A percentile compares a stretch with the other conserved stretches of the same genome.
Evolutionary conservation across 2,797 vertebrate species (phyloP).

Genomic region (Falco peregrinus): DNA sequence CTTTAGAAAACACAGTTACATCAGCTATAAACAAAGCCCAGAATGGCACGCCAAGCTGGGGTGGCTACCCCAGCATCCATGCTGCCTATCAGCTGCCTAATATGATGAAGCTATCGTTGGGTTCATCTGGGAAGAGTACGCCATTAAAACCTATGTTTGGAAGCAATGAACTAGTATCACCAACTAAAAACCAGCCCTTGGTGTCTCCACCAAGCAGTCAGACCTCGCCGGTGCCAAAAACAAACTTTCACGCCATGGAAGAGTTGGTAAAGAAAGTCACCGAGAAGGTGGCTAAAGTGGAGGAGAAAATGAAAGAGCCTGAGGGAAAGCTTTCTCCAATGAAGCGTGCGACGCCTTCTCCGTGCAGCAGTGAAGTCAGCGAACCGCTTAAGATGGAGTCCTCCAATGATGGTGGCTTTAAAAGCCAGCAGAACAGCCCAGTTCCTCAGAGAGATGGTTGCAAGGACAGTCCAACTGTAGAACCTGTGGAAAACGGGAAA

Average conservation of each 20-base stretch:
- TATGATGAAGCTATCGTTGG: slow-evolving; percentile 96
- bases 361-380: slow-evolving; percentile 89
- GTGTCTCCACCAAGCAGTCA: slow-evolving; percentile 90
- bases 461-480: slow-evolving; percentile 82
- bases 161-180: slow-evolving; percentile 87
- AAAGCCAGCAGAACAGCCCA: slow-evolving; percentile 86
- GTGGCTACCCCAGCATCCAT: slow-evolving; percentile 98
- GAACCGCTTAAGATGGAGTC: slow-evolving; percentile 85
- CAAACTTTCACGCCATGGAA: slow-evolving; percentile 98
- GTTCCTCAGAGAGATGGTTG: slow-evolving; percentile 81
- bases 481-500: slow-evolving; percentile 88
- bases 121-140: slow-evolving; percentile 88
- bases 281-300: slow-evolving; percentile 95
- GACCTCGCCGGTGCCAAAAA: slow-evolving; percentile 92
- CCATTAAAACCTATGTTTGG: slow-evolving; percentile 91
- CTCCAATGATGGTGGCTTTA: slow-evolving; percentile 83
- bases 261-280: slow-evolving; percentile 98
- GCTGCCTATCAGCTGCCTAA: slow-evolving; percentile 99
- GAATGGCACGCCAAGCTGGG: slow-evolving; percentile 98
- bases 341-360: slow-evolving; percentile 89
- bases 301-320: slow-evolving; percentile 94
- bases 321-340: slow-evolving; percentile 85
- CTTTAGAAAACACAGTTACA: slow-evolving; percentile 96
- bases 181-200: slow-evolving; percentile 88
- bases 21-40: slow-evolving; percentile 99